Evolutionary conservation across 2,888 invertebrate species (phyloP).

Genomic region (Ectemnius cavifrons): DNA sequence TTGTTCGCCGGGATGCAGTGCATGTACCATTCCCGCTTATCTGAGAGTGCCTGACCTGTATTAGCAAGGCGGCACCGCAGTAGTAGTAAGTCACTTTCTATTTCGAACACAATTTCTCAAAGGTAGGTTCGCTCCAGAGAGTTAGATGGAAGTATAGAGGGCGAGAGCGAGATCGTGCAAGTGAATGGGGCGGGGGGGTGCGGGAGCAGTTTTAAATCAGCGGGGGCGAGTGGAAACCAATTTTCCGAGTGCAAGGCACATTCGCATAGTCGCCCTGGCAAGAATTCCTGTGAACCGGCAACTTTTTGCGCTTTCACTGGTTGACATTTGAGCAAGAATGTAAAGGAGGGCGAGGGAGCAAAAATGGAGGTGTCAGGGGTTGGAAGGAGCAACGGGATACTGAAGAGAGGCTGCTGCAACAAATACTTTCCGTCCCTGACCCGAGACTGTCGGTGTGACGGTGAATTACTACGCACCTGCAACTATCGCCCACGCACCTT

Average conservation of each 20-base stretch:
- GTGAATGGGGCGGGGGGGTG: no score
- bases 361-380: constrained; percentile 2
- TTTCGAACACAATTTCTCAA: no score
- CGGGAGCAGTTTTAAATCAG: no score
- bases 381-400: not conserved
- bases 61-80: no score
- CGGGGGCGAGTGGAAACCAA: not conserved
- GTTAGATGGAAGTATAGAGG: no score
- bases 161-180: no score
- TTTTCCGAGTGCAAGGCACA: not conserved
- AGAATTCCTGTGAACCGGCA: not conserved
- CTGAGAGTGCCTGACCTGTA: no score
- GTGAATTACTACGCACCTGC: constrained; percentile 65
- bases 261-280: not conserved
- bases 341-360: not conserved
- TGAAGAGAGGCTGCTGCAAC: constrained; percentile 12
- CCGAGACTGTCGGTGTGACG: constrained; percentile 36
- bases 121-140: no score
- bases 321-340: not conserved
- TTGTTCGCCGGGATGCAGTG: no score
- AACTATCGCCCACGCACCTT: constrained; percentile 65
- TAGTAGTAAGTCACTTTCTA: no score
- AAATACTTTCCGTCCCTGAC: constrained; percentile 52
- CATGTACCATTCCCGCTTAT: no score
- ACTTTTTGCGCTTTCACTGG: constrained; percentile 1